These are phyloP conservation scores for Hyposoter didymator DNA, from an alignment of 2,888 invertebrate species.

Conservation along the genomic window DNA sequence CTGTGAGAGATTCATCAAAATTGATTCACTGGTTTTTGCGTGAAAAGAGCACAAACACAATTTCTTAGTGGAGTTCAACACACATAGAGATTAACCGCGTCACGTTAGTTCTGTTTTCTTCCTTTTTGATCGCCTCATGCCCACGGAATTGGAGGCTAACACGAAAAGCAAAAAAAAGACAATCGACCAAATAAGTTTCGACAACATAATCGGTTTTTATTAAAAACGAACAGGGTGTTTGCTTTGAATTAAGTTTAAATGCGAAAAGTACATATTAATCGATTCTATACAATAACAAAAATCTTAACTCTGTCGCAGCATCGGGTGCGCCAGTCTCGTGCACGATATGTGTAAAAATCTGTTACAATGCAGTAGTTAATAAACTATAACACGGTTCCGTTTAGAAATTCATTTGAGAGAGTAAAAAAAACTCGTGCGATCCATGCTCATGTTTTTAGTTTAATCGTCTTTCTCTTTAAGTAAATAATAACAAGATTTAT, in stretches of 20 bases:
- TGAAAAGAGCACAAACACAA: too few species aligned
- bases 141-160: not conserved
- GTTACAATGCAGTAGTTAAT: conserved; percentile 21
- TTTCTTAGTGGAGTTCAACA: not conserved
- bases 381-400: conserved; percentile 28
- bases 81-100: not conserved
- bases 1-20: too few species aligned
- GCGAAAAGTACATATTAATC: conserved; percentile 44
- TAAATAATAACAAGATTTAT: conserved; percentile 51
- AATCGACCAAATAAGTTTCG: conserved; percentile 22
- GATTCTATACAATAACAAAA: conserved; percentile 27
- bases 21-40: too few species aligned
- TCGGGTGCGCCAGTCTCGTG: not conserved
- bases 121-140: not conserved
- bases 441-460: conserved; percentile 22
- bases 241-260: conserved; percentile 53
- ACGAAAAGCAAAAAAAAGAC: conserved; percentile 1
- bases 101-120: not conserved
- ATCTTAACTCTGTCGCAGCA: conserved; percentile 17
- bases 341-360: conserved; percentile 26
- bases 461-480: conserved; percentile 35
- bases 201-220: conserved; percentile 50
- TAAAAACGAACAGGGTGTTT: conserved; percentile 31
- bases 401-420: conserved; percentile 33
- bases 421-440: conserved; percentile 28